A percentile compares a stretch with the other conserved stretches of the same genome.
Evolutionary conservation across 2,888 invertebrate genomes (phyloP).

Genomic region (Tenodera sinensis): DNA sequence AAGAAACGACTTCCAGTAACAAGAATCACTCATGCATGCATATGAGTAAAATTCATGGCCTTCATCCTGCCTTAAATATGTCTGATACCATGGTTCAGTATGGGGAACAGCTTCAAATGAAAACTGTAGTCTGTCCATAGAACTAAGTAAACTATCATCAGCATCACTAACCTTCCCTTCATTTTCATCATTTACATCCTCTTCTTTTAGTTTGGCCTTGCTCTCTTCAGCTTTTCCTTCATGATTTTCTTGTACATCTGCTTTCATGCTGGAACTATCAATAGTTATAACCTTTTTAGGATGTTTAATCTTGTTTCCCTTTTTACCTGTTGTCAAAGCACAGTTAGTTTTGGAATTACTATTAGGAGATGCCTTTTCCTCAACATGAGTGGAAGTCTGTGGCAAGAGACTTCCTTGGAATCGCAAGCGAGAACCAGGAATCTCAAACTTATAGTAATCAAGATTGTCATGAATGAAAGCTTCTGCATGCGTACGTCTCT

Average conservation of each 20-base stretch:
- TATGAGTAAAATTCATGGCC: conserved; percentile 54
- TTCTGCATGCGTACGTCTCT: conserved; percentile 55
- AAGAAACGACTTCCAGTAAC: conserved; percentile 59
- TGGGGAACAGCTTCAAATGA: conserved; percentile 72
- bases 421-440: conserved; percentile 47
- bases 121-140: conserved; percentile 61
- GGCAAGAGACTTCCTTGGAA: conserved; percentile 39
- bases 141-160: not conserved
- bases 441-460: conserved; percentile 55
- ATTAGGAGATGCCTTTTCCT: not conserved
- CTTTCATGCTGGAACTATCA: not conserved
- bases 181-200: not conserved
- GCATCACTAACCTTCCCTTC: not conserved
- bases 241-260: not conserved
- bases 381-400: not conserved
- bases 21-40: conserved; percentile 40
- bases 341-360: conserved; percentile 26
- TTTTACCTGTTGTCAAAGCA: not conserved
- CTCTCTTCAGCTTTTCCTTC: conserved; percentile 44
- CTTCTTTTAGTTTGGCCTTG: conserved; percentile 30
- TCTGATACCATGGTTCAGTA: conserved; percentile 74
- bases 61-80: conserved; percentile 72
- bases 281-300: not conserved
- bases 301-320: not conserved
- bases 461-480: conserved; percentile 56